Evolutionary conservation across 2,888 invertebrate species (phyloP), one percentile per base, ranked within the genome.

Genomic region (Torymus aiolomorphi): DNA sequence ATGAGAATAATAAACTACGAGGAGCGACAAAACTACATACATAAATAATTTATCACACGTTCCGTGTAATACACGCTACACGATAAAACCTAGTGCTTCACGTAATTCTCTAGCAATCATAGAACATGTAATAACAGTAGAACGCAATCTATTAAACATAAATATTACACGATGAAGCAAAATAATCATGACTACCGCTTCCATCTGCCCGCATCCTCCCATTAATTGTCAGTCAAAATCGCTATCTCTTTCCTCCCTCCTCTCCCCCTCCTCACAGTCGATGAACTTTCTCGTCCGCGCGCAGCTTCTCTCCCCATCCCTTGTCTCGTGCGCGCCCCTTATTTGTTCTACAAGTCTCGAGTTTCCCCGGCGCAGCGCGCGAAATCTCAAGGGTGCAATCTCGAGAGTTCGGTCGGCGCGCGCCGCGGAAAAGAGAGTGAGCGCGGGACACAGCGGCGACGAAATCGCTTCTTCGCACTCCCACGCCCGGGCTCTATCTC

Each of bases 381-480:
- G n/a, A 72, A 77, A 61, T 72, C 72, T 67, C 65, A 62, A 67
- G 67, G 56, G 62, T 8, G 13, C 52, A 57, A 73, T 73, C 65
- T 70, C 61, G 8, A 42, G 16, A 78, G 61, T 78, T 66, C 42
- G 59, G 67, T 62, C 49, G 24, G 12, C 42, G 42, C 8, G 8
- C 42, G 42, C 69, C 56, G 24, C 5, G 13, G 16, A 59, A 65
- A 62, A 61, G 18, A 20, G 42, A 42, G 42, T 1, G 8, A 42
- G 42, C 42, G 3, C n/a, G n/a, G n/a, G n/a, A n/a, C n/a, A 31
- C 4, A 5, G 5, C 31, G 31, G 2, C 31, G 42, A 59, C 56
- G 66, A 62, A 72, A 65, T 73, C 52, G 54, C 31, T 42, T 61
- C 24, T 4, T 69, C 49, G 20, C 63, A 20, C 16, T 59, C 56